Evolutionary conservation across 2,113 vertebrate species (phyloP).

Genomic region (Podiceps cristatus): DNA sequence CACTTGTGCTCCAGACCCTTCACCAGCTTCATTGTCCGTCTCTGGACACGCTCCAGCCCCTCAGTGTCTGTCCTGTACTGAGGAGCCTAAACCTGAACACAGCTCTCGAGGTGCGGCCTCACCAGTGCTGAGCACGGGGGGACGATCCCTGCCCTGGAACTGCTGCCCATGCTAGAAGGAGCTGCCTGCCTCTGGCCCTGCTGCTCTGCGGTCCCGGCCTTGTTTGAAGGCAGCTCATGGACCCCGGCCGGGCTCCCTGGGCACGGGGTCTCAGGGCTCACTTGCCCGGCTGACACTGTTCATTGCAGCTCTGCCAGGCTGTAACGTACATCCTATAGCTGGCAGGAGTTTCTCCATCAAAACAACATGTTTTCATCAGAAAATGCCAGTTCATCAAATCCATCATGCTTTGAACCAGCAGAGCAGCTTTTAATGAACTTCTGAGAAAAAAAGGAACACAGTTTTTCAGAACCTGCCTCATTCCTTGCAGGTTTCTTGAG

Average conservation of each 20-base stretch:
- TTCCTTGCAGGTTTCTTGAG: not conserved
- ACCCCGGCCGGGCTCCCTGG: fast-evolving
- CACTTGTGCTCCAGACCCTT: too few relatives aligned
- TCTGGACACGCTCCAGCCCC: too few relatives aligned
- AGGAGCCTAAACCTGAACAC: too few relatives aligned
- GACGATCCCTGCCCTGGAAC: too few relatives aligned
- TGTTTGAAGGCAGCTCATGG: fast-evolving
- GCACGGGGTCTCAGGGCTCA: not conserved
- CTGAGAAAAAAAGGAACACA: not conserved
- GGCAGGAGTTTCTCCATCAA: not conserved
- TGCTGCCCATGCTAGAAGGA: not conserved
- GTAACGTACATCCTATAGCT: not conserved
- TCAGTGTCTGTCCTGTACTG: too few relatives aligned
- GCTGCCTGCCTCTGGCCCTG: fast-evolving
- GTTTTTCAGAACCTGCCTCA: not conserved
- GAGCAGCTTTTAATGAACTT: not conserved
- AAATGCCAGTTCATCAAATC: not conserved
- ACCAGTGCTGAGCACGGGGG: too few relatives aligned
- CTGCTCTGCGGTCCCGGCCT: not conserved
- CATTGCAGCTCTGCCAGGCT: not conserved
- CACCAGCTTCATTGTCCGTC: too few relatives aligned
- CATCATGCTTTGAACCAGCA: not conserved
- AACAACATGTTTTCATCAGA: not conserved
- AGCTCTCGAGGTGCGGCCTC: too few relatives aligned
- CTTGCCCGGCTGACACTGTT: not conserved